Evolutionary conservation across 2,888 invertebrate genomes (phyloP).

Genomic region (Cerastoderma edule): DNA sequence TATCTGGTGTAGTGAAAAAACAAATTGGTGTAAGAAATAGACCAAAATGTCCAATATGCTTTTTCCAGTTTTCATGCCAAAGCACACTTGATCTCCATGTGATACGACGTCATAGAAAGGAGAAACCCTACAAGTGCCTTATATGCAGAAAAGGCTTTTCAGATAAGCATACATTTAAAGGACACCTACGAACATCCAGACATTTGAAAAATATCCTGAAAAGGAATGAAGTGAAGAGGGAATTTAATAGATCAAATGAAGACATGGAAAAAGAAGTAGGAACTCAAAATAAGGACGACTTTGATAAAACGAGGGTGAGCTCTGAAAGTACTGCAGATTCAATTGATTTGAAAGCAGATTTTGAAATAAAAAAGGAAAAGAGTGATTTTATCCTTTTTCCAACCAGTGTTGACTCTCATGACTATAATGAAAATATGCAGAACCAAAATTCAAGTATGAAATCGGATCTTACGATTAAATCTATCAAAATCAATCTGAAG

Average conservation of each 20-base stretch:
- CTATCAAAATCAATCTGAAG: neutral
- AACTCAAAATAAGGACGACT: too few species aligned
- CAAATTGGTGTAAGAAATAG: conserved; percentile 52
- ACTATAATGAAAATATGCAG: too few species aligned
- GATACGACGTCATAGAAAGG: conserved; percentile 22
- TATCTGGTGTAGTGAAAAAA: conserved; percentile 50
- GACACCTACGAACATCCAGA: conserved; percentile 20
- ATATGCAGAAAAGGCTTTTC: conserved; percentile 36
- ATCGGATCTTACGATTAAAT: neutral
- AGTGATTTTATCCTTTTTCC: too few species aligned
- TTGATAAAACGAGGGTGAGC: too few species aligned
- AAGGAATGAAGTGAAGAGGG: conserved; percentile 12
- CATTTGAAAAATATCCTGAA: conserved; percentile 23
- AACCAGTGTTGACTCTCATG: too few species aligned
- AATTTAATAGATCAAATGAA: conserved; percentile 2
- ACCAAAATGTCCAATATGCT: conserved; percentile 67
- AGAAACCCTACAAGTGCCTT: conserved; percentile 40
- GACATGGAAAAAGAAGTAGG: neutral
- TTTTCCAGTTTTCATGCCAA: conserved; percentile 47
- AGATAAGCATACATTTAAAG: conserved; percentile 30
- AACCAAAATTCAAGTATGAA: neutral
- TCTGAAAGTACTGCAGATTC: too few species aligned
- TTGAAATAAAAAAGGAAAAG: neutral
- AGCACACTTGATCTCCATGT: conserved; percentile 57
- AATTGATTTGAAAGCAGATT: neutral